Base-by-base conservation (phyloP, 1,140 invertebrate genomes). In the Saccostrea glomerata region DNA sequence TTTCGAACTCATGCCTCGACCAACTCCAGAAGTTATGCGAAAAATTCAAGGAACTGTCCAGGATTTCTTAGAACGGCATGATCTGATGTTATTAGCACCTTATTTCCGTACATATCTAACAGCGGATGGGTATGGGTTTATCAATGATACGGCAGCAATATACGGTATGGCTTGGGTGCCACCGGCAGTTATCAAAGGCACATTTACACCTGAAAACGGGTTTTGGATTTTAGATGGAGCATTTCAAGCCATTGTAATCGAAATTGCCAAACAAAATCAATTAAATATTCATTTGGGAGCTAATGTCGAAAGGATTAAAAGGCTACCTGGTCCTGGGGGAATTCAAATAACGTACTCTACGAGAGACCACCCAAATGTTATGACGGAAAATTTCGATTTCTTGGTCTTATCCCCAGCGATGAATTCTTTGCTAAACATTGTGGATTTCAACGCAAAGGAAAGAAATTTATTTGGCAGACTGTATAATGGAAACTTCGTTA, bases 131-230 rank as follows among this genome's bases (percentile, higher is more conserved):
- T 87, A 87, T 55, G 86, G 86, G 11, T 77, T 84, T 20, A 17
- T 87, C n/a, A 82, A 87, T 23, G 82, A 87, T 13, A 70, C 83
- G 0, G 70, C 86, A 15, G 77, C 86, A 1, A 11, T 87, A 40
- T 87, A 87, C 40, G 86, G 86, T 23, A 17, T 87, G 58, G 54
- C 84, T 56, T 87, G 86, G 86, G 23, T 84, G 20, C 82, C 86
- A 36, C 86, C 86, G 1, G n/a, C 20, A 3, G 58, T 84, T 23
- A 25, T 87, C 0, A 11, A 13, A n/a, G 86, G 47, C 17, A 12
- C 66, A 20, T 40, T 66, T n/a, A 84, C 25, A 23, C 82, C 82
- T 11, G 25, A 23, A 66, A 84, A 84, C 36, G 60, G 82, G 0
- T 54, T 84, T 1, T 63, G 36, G 82, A 54, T 84, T 36, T 56